A percentile compares a stretch with the other conserved stretches of the same genome.
phyloP scores from a whole-genome alignment of 2,113 vertebrate genomes.

The Serranochromis macrocephalus region DNA sequence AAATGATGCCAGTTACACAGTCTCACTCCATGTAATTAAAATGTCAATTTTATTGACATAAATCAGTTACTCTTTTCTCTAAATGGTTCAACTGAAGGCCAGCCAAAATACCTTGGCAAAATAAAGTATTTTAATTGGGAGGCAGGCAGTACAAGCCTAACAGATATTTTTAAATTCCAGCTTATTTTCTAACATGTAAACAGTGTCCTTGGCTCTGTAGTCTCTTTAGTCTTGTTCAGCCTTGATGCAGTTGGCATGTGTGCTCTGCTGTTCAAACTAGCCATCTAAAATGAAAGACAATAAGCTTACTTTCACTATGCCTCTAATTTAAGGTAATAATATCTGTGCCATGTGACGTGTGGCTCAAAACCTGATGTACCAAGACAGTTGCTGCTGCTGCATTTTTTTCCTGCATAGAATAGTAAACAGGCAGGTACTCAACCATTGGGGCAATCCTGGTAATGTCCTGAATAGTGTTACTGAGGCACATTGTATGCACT shows the following conservation, averaged over 20 bases:
- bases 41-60: conserved; percentile 19
- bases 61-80: conserved; percentile 3
- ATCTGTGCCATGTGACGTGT: background rate
- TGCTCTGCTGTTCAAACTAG: background rate
- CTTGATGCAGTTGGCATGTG: background rate
- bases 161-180: background rate
- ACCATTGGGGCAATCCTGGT: background rate
- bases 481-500: background rate
- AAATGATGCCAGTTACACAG: background rate
- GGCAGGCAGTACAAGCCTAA: background rate
- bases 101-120: conserved; percentile 23
- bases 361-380: background rate
- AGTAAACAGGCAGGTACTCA: background rate
- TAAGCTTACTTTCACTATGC: background rate
- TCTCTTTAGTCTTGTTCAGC: background rate
- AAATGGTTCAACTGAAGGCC: conserved; percentile 15
- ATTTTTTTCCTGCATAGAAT: background rate
- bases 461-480: background rate
- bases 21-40: conserved; percentile 27
- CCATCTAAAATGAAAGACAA: background rate
- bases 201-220: background rate
- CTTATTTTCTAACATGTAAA: background rate
- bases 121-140: conserved; percentile 26
- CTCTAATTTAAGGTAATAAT: background rate
- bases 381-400: background rate